Base-by-base conservation (phyloP, 2,888 invertebrate genomes). In the Neoitamus cyanurus region DNA sequence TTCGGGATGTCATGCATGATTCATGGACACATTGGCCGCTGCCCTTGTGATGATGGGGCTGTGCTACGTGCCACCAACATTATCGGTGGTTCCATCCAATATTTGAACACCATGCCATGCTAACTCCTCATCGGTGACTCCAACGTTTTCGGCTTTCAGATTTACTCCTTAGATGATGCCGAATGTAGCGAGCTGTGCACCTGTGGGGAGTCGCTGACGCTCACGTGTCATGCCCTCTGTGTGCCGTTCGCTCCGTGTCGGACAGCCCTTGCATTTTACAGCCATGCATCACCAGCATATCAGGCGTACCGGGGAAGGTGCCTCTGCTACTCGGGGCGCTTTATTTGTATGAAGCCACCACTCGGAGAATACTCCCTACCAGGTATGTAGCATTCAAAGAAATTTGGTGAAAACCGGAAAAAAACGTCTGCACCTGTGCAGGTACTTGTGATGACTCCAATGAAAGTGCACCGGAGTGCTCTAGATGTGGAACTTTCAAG, bases 171-270 rank as follows among this genome's bases (percentile, higher is more conserved):
- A 89, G 96, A 97, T 87, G 97, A 97, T 89, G 94, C 96, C 36
- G 97, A 97, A 89, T 97, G 97, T 91, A 97, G 97, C 58, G 97
- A 97, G 92, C 93, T 97, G 84, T 97, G 97, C 91, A 95, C 96
- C 88, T 97, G 97, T 90, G 95, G 95, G 89, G 93, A 94, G 85
- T 95, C 95, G 0, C 92, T 94, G 75, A 95, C 95, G 88, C 93
- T 97, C 87, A 94, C 95, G 84, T 97, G 97, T 92, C 96, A 96
- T 91, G 96, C 97, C 88, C 95, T 97, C 87, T 97, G 97, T 92
- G 96, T 97, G 75, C 95, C 97, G 82, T 93, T 96, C 78, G 96
- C 95, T 85, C 96, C 97, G 2, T 97, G 97, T 92, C 96, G 96
- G 88, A 97, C 97, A 11, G 95, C 96, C 87, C 94, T 96, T 88